Conservation (phyloP, 2,797 vertebrate species). For the Bryconaethiops microstoma region DNA sequence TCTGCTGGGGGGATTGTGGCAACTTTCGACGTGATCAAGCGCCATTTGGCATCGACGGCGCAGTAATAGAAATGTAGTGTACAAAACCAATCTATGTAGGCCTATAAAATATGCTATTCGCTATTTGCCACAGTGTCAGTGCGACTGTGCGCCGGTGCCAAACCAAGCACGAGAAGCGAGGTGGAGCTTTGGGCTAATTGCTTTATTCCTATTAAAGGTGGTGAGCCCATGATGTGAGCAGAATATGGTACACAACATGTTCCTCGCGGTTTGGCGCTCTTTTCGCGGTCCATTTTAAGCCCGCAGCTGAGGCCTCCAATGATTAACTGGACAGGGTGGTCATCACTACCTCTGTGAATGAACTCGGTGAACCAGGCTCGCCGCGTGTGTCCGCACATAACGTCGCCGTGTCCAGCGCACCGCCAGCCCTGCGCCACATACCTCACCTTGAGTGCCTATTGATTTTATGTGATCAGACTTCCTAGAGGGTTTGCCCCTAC, state of each 20-base stretch:
- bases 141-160: background rate
- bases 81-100: conserved; percentile 3
- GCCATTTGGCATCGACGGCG: background rate
- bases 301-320: conserved; percentile 14
- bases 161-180: conserved; percentile 6
- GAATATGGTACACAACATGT: conserved; percentile 16
- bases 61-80: background rate
- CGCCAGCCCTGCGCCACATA: background rate
- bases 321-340: conserved; percentile 11
- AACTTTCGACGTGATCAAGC: background rate
- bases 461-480: conserved; percentile 33
- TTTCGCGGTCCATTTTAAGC: conserved; percentile 11
- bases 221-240: background rate
- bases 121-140: conserved; percentile 16
- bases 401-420: too few relatives aligned
- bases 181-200: background rate
- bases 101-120: conserved; percentile 15
- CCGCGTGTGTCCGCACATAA: conserved; percentile 12
- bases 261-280: conserved; percentile 3
- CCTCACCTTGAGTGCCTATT: conserved; percentile 21
- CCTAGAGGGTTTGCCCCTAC: conserved; percentile 22
- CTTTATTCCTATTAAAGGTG: conserved; percentile 24
- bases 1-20: background rate
- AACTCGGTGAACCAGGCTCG: conserved; percentile 8
- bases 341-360: conserved; percentile 25